A percentile compares a stretch with the other conserved stretches of the same genome.
Conservation (phyloP, 2,797 vertebrate genomes). For the Argya squamiceps region DNA sequence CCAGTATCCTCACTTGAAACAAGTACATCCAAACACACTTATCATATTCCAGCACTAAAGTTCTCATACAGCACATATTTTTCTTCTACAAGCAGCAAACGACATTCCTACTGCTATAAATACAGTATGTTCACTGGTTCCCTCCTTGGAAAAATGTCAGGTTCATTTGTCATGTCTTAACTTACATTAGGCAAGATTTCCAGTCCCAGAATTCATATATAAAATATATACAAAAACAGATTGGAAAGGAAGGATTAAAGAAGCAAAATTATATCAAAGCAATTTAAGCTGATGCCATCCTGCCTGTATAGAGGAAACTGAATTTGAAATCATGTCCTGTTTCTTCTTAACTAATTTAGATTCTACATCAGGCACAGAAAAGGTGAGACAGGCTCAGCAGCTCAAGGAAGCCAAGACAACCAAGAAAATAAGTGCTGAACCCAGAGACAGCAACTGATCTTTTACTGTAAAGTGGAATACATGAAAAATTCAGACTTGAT, state of each 20-base stretch:
- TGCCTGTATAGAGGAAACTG: neutral
- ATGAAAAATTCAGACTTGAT: neutral
- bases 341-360: constrained; percentile 60
- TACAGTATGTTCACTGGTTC: constrained; percentile 53
- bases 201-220: constrained; percentile 9
- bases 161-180: constrained; percentile 67
- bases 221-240: constrained; percentile 51
- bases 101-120: constrained; percentile 56
- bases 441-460: neutral
- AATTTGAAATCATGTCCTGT: constrained; percentile 48
- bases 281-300: constrained; percentile 31
- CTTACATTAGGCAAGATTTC: constrained; percentile 47
- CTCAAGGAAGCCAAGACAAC: constrained; percentile 1
- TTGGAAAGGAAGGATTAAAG: constrained; percentile 54
- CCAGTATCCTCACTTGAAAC: neutral
- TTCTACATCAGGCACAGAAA: constrained; percentile 35
- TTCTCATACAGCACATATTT: constrained; percentile 8
- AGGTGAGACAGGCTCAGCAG: constrained; percentile 34
- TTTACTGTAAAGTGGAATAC: neutral
- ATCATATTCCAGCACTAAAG: neutral
- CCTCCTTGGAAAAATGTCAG: constrained; percentile 64
- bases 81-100: constrained; percentile 40
- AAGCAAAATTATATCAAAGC: constrained; percentile 32
- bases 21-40: neutral
- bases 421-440: constrained; percentile 20